phyloP scores from a whole-genome alignment of 2,113 vertebrate genomes.

The Anoplopoma fimbria region DNA sequence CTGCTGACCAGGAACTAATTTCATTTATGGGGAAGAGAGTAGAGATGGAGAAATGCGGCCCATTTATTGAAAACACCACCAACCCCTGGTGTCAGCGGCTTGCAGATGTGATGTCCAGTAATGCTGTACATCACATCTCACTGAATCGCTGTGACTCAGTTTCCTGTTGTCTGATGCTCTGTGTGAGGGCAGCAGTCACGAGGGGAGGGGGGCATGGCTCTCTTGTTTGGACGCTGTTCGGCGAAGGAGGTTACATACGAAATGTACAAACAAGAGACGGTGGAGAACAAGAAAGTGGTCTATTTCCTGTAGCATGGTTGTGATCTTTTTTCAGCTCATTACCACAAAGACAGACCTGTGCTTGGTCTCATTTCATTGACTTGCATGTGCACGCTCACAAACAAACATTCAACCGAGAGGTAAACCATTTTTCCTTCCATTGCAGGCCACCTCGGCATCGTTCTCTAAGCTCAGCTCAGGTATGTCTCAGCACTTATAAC shows the following conservation, averaged over 20 bases:
- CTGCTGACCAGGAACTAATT: slow-evolving; percentile 45
- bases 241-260: background rate
- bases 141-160: background rate
- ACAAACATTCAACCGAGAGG: background rate
- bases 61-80: slow-evolving; percentile 1
- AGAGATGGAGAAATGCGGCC: slow-evolving; percentile 44
- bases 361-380: background rate
- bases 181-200: background rate
- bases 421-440: background rate
- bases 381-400: background rate
- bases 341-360: background rate
- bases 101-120: background rate
- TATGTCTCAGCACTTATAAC: slow-evolving; percentile 38
- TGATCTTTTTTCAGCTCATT: background rate
- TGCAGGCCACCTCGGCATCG: slow-evolving; percentile 33
- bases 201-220: rapidly evolving
- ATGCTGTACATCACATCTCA: too few species aligned
- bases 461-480: slow-evolving; percentile 28
- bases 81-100: background rate
- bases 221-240: background rate
- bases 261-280: background rate
- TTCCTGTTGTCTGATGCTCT: background rate
- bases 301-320: background rate
- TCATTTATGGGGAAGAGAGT: slow-evolving; percentile 46
- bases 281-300: slow-evolving; percentile 54